Percentiles rank a stretch among this genome's conserved stretches.
phyloP scores from a whole-genome alignment of 2,113 vertebrate genomes.

The Myiozetetes cayanensis region DNA sequence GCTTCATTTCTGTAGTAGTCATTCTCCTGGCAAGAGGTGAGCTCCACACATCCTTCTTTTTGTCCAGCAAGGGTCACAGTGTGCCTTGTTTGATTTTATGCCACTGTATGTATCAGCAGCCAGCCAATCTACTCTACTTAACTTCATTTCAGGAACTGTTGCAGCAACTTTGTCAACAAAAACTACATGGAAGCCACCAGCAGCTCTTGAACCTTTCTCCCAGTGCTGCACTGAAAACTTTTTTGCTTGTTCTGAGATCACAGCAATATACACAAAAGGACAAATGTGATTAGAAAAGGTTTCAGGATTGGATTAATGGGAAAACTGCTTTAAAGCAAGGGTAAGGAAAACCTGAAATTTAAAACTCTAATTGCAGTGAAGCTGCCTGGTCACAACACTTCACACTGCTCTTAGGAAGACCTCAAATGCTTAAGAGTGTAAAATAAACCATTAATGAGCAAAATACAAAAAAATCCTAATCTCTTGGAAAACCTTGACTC shows the following conservation, averaged over 20 bases:
- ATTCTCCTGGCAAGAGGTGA: background rate
- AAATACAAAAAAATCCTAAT: background rate
- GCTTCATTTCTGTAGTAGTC: background rate
- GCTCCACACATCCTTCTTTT: background rate
- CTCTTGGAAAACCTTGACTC: background rate
- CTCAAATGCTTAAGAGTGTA: background rate
- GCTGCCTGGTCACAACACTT: background rate
- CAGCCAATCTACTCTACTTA: background rate
- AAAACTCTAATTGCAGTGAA: background rate
- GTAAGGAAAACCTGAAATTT: background rate
- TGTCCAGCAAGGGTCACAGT: background rate
- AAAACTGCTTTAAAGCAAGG: background rate
- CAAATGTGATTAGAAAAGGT: background rate
- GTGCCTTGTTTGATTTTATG: background rate
- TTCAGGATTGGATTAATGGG: background rate
- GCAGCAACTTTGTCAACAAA: background rate
- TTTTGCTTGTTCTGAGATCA: background rate
- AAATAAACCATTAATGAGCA: background rate
- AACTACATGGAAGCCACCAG: background rate
- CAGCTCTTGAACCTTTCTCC: background rate
- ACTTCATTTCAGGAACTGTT: background rate
- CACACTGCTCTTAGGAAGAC: background rate
- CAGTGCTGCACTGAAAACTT: rapidly evolving
- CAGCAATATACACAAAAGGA: background rate
- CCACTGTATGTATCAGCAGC: background rate